These are phyloP conservation scores for Papilio dardanus DNA, from an alignment of 1,140 invertebrate genomes.

Conservation along the genomic window DNA sequence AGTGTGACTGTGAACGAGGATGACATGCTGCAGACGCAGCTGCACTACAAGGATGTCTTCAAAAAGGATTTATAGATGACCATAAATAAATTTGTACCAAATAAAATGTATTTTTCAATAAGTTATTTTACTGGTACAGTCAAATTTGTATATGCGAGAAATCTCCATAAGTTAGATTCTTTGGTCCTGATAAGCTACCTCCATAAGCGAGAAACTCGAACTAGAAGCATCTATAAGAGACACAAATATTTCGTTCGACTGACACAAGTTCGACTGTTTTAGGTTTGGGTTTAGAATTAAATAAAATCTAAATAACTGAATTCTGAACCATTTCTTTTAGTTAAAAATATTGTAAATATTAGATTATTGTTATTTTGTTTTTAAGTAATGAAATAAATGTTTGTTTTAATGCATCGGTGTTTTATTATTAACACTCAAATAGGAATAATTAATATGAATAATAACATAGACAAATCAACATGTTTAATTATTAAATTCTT, in stretches of 20 bases:
- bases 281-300: no score
- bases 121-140: no score
- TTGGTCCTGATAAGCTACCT: no score
- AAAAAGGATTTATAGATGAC: conserved; percentile 20
- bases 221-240: no score
- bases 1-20: conserved; percentile 53
- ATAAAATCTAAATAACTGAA: no score
- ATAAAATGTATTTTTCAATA: no score
- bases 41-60: conserved; percentile 60
- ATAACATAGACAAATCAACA: not conserved
- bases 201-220: no score
- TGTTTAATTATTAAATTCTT: not conserved
- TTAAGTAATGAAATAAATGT: not conserved
- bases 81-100: not conserved
- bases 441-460: not conserved
- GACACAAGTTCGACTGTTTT: no score
- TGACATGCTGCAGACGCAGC: conserved; percentile 55
- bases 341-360: conserved; percentile 12
- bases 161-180: no score
- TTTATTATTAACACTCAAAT: not conserved
- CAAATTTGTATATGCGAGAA: no score
- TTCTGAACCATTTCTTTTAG: not conserved
- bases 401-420: not conserved
- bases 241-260: no score
- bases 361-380: not conserved